A percentile compares a stretch with the other conserved stretches of the same genome.
Evolutionary conservation across 2,797 vertebrate species (phyloP).

Genomic region (Selene dorsalis): DNA sequence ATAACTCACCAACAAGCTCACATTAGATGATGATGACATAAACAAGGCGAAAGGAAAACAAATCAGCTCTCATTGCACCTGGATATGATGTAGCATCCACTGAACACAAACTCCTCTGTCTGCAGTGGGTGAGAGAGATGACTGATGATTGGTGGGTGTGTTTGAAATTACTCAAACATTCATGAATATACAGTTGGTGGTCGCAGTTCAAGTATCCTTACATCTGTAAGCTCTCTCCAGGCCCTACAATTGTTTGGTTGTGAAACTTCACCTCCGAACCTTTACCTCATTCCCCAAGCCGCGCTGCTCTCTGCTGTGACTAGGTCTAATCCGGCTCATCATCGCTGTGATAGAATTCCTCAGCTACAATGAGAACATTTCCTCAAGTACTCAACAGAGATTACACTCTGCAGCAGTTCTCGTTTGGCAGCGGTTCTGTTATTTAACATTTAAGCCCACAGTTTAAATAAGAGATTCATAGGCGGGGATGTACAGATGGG

Average conservation of each 20-base stretch:
- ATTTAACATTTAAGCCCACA: slow-evolving; percentile 50
- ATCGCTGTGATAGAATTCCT: slow-evolving; percentile 10
- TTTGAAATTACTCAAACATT: neutral
- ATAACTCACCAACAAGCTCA: neutral
- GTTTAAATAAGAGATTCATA: slow-evolving; percentile 37
- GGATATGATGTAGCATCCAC: neutral
- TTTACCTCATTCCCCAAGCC: neutral
- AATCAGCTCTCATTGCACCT: neutral
- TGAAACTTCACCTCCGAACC: neutral
- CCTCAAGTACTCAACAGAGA: slow-evolving; percentile 22
- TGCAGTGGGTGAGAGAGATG: neutral
- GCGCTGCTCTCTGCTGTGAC: slow-evolving; percentile 11
- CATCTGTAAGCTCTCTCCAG: no score
- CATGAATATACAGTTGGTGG: neutral
- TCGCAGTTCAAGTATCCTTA: neutral
- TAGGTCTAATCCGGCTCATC: slow-evolving; percentile 15
- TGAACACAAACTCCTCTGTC: neutral
- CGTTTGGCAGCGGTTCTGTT: slow-evolving; percentile 13
- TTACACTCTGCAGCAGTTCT: slow-evolving; percentile 10
- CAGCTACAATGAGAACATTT: slow-evolving; percentile 1
- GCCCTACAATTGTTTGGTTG: neutral
- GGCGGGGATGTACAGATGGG: neutral
- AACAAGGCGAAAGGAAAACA: neutral
- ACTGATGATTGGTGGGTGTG: neutral
- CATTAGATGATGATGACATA: neutral